A percentile compares a stretch with the other conserved stretches of the same genome.
These are phyloP conservation scores for Oryzias curvinotus DNA, from an alignment of 2,113 vertebrate species.

Conservation along the genomic window DNA sequence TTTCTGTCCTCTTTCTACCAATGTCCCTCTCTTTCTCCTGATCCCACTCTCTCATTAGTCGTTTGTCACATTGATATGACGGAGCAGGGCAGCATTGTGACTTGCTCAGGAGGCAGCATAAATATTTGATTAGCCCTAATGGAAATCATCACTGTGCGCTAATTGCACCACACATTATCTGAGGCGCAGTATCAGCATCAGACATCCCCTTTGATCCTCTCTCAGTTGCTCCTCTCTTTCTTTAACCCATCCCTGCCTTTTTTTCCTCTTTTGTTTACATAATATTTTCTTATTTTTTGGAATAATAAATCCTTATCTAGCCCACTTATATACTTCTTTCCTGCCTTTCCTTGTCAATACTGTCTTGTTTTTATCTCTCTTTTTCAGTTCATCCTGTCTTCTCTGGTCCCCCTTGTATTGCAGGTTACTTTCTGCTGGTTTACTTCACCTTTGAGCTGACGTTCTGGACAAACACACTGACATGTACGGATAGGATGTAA, in stretches of 20 bases:
- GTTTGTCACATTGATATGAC: slow-evolving; percentile 96
- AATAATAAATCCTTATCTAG: slow-evolving; percentile 40
- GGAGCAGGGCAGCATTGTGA: slow-evolving; percentile 79
- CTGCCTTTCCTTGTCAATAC: slow-evolving; percentile 40
- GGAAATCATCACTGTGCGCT: slow-evolving; percentile 98
- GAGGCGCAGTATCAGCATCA: slow-evolving; percentile 79
- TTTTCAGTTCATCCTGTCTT: slow-evolving; percentile 7
- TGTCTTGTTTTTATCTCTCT: slow-evolving; percentile 43
- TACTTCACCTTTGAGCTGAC: background rate
- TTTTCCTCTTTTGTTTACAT: slow-evolving; percentile 49
- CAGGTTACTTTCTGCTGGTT: slow-evolving; percentile 6
- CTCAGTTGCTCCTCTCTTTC: slow-evolving; percentile 33
- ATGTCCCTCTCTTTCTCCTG: slow-evolving; percentile 47
- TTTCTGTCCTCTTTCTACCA: slow-evolving; percentile 18
- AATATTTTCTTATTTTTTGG: slow-evolving; percentile 57
- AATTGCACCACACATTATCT: slow-evolving; percentile 98
- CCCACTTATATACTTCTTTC: slow-evolving; percentile 26
- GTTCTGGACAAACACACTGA: slow-evolving; percentile 8
- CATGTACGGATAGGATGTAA: slow-evolving; percentile 10
- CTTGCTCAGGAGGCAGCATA: slow-evolving; percentile 93
- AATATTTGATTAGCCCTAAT: slow-evolving; percentile 99
- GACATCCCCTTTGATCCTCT: slow-evolving; percentile 83
- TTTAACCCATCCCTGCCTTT: slow-evolving; percentile 29
- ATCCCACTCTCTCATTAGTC: slow-evolving; percentile 76
- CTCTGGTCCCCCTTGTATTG: slow-evolving; percentile 14